Evolutionary conservation across 2,113 vertebrate genomes (phyloP).

Genomic region (Nematolebias whitei): DNA sequence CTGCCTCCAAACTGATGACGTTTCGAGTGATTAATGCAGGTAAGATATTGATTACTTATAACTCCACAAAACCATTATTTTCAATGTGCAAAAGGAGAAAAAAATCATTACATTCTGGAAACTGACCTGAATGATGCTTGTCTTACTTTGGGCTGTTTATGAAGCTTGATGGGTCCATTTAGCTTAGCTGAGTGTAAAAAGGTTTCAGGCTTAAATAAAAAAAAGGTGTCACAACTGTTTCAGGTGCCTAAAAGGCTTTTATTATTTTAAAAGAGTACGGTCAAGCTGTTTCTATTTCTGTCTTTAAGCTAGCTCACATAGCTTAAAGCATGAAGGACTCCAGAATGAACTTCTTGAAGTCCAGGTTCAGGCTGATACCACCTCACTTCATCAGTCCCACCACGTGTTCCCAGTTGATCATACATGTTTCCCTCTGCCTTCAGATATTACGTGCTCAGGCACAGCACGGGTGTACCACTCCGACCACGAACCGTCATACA

Average conservation of each 20-base stretch:
- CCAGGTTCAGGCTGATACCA: neutral
- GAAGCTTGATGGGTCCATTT: neutral
- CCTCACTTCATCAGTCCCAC: neutral
- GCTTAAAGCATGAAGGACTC: neutral
- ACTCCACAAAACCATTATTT: too few relatives aligned
- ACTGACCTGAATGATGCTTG: too few relatives aligned
- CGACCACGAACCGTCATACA: slow-evolving; percentile 91
- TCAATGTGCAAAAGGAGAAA: too few relatives aligned
- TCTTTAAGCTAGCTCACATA: neutral
- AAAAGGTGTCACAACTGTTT: neutral
- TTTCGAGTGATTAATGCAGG: too few relatives aligned
- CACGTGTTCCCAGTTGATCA: slow-evolving; percentile 64
- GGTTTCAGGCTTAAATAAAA: neutral
- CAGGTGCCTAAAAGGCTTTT: neutral
- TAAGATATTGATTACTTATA: too few relatives aligned
- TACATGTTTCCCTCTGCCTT: slow-evolving; percentile 85
- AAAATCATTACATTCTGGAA: neutral
- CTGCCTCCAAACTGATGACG: too few relatives aligned
- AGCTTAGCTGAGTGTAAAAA: too few relatives aligned
- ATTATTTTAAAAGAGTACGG: neutral
- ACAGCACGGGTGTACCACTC: slow-evolving; percentile 89
- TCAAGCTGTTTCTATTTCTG: neutral
- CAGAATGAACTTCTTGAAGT: neutral
- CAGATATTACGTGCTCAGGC: slow-evolving; percentile 86
- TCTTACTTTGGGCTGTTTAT: too few relatives aligned